A percentile compares a stretch with the other conserved stretches of the same genome.
Conservation (phyloP, 2,888 invertebrate genomes). For the Tryphoninae sp. region DNA sequence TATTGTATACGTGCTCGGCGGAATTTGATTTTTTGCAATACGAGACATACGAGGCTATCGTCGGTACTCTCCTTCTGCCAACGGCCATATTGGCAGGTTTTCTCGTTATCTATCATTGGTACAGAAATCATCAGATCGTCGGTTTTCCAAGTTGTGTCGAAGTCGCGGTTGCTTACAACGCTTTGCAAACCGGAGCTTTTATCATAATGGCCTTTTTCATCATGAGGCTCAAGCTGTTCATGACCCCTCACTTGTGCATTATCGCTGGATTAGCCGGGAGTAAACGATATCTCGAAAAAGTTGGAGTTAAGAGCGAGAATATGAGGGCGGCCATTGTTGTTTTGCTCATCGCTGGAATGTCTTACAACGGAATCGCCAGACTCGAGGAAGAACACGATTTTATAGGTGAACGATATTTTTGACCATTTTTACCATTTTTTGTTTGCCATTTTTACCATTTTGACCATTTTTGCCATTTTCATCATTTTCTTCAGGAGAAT, state of each 20-base stretch:
- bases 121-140: constrained; percentile 70
- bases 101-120: constrained; percentile 81
- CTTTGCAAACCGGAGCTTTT: constrained; percentile 88
- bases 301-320: constrained; percentile 78
- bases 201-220: constrained; percentile 88
- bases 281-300: constrained; percentile 83
- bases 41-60: constrained; percentile 82
- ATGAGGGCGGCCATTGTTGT: constrained; percentile 81
- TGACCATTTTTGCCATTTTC: constrained; percentile 23
- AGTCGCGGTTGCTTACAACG: constrained; percentile 86
- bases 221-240: constrained; percentile 90
- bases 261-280: constrained; percentile 86
- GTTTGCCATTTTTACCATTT: constrained; percentile 13
- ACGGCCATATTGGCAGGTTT: constrained; percentile 82
- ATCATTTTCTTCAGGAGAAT: constrained; percentile 83
- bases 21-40: constrained; percentile 89
- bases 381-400: constrained; percentile 82
- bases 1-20: constrained; percentile 89
- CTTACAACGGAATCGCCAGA: constrained; percentile 82
- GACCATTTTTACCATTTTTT: background rate
- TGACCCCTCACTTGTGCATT: constrained; percentile 90
- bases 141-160: constrained; percentile 82
- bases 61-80: constrained; percentile 84
- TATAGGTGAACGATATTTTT: constrained; percentile 75
- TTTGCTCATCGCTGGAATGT: constrained; percentile 83